Base-by-base conservation (phyloP, 2,797 vertebrate genomes). In the Microtus obscurus region DNA sequence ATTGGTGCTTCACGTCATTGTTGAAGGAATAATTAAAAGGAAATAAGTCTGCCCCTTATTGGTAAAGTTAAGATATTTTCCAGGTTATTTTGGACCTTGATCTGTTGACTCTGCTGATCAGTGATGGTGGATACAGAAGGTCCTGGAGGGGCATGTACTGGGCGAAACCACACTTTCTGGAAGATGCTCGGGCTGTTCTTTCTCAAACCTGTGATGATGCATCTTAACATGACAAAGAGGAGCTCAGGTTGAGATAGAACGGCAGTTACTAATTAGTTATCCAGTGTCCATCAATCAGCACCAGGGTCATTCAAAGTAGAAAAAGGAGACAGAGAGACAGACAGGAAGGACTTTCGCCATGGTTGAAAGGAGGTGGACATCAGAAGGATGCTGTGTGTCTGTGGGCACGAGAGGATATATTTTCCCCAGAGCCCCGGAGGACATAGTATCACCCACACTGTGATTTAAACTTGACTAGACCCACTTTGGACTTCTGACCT, bases 371-470 rank as follows among this genome's bases (percentile, higher is more conserved):
- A n/a, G 5, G 53, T 23, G 6, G 19, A 19, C 34, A 53, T 45
- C 69, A 56, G 29, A 37, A 37, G 48, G 83, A 6, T 27, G 2
- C 12, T 1, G 27, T 2, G 0, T 45, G 29, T n/a, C 51, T n/a
- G 4, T 31, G 8, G 45, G 11, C 43, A n/a, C 11, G 43, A 9
- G 13, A 11, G 14, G 34, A 45, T 5, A 11, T 2, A 2, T n/a
- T 59, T 37, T 34, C 16, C 51, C 61, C 2, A 4, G 31, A 37
- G 27, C 43, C 43, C 65, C 37, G 40, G 61, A 59, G 56, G 53
- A 37, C 1, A 4, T 25, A 4, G 40, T 31, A 76, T n/a, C 4
- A 5, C 1, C 12, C 29, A 17, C 14, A 48, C 37, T 2, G 5
- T 6, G 14, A 17, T n/a, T 29, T 16, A 11, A 21, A 37, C 27